Evolutionary conservation across 2,888 invertebrate species (phyloP).

Genomic region (Pseudoips prasinana): DNA sequence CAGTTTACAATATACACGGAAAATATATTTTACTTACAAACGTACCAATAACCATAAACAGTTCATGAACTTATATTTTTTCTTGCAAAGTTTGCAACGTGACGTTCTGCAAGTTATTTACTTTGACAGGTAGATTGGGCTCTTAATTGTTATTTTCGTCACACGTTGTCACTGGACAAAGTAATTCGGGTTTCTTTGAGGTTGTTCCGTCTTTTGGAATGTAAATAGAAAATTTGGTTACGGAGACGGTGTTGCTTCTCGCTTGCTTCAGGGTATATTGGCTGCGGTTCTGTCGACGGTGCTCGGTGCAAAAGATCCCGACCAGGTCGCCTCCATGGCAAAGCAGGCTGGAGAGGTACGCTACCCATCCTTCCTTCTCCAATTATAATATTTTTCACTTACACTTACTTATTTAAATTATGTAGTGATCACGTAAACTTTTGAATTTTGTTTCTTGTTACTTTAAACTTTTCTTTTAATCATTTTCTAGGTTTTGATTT

Average conservation of each 20-base stretch:
- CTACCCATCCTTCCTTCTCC: slow-evolving; percentile 72
- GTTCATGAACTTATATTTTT: no score
- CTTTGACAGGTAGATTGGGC: no score
- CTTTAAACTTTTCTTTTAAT: not conserved
- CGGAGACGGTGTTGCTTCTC: slow-evolving; percentile 80
- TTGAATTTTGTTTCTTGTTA: not conserved
- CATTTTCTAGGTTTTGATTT: slow-evolving; percentile 5
- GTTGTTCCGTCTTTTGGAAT: slow-evolving; percentile 54
- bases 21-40: no score
- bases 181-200: slow-evolving; percentile 51
- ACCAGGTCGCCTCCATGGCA: slow-evolving; percentile 96
- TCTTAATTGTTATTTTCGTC: no score
- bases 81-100: no score
- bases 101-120: no score
- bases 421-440: no score
- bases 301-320: slow-evolving; percentile 95
- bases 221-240: slow-evolving; percentile 80
- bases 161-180: no score
- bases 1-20: no score
- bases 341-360: slow-evolving; percentile 98
- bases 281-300: slow-evolving; percentile 94
- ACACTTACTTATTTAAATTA: not conserved
- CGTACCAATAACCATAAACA: no score
- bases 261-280: slow-evolving; percentile 93
- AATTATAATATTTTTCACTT: slow-evolving; percentile 36